These are phyloP conservation scores for Chitala chitala DNA, from an alignment of 2,113 vertebrate genomes.

Conservation along the genomic window DNA sequence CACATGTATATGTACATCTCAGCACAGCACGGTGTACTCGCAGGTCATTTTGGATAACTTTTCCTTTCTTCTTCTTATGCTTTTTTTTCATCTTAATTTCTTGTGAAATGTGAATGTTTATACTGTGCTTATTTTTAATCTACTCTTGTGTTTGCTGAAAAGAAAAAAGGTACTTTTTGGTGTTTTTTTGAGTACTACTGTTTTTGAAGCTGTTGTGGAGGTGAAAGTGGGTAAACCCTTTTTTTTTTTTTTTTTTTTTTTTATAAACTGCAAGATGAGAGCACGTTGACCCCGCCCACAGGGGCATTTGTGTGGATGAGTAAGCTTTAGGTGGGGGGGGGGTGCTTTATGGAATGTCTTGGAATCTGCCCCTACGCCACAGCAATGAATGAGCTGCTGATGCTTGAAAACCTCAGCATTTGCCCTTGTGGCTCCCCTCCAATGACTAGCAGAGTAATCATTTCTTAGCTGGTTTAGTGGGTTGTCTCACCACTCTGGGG, in stretches of 20 bases:
- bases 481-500: neutral
- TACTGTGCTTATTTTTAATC: constrained; percentile 22
- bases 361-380: neutral
- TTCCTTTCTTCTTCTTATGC: neutral
- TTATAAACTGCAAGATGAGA: neutral
- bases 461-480: neutral
- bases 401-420: too few species aligned
- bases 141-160: constrained; percentile 23
- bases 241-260: neutral
- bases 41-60: constrained; percentile 10
- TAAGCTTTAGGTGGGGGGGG: neutral
- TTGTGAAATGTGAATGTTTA: constrained; percentile 12
- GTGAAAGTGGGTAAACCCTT: neutral
- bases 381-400: neutral
- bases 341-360: neutral
- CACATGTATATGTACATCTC: constrained; percentile 1
- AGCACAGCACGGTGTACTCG: neutral
- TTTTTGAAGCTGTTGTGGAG: constrained; percentile 2
- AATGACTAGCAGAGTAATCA: too few species aligned
- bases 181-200: constrained; percentile 38
- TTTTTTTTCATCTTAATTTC: constrained; percentile 13
- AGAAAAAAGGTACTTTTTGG: constrained; percentile 50
- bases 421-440: too few species aligned
- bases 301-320: neutral
- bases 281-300: neutral